Conservation (phyloP, 2,888 invertebrate species). For the Trissolcus brochymenae region DNA sequence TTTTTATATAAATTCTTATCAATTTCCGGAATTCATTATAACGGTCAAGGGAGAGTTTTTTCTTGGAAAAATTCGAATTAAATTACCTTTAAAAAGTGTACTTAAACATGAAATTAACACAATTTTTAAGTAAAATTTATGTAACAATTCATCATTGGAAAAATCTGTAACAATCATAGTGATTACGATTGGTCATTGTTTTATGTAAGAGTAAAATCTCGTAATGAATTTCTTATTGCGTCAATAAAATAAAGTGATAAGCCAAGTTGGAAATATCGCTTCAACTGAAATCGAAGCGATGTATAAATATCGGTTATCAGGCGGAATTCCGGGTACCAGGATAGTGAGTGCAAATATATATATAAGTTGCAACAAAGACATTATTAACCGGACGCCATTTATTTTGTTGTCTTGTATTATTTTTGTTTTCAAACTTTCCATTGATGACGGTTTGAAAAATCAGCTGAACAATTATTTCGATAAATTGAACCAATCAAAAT, state of each 20-base stretch:
- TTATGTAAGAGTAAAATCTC: conserved; percentile 23
- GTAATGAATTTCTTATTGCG: conserved; percentile 39
- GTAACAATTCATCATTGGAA: neutral
- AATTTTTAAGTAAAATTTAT: neutral
- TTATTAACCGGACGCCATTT: conserved; percentile 30
- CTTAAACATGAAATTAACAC: too few relatives aligned
- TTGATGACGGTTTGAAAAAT: conserved; percentile 28
- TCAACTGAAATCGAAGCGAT: conserved; percentile 65
- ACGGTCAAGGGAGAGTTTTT: too few relatives aligned
- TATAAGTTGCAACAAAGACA: conserved; percentile 31
- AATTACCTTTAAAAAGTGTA: too few relatives aligned
- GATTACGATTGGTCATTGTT: conserved; percentile 18
- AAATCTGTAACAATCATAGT: neutral
- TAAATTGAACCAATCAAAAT: conserved; percentile 41
- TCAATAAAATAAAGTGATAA: conserved; percentile 47
- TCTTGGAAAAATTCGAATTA: too few relatives aligned
- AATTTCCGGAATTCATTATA: conserved; percentile 3
- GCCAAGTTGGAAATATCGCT: conserved; percentile 35
- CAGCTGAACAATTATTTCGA: conserved; percentile 39
- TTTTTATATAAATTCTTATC: conserved; percentile 21
- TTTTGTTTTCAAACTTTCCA: conserved; percentile 31
- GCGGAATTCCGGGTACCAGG: conserved; percentile 42
- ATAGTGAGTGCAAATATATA: conserved; percentile 40
- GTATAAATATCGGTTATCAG: conserved; percentile 50
- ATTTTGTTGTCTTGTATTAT: conserved; percentile 9